A percentile compares a stretch with the other conserved stretches of the same genome.
phyloP scores from a whole-genome alignment of 2,113 vertebrate species.

The Pan troglodytes region DNA sequence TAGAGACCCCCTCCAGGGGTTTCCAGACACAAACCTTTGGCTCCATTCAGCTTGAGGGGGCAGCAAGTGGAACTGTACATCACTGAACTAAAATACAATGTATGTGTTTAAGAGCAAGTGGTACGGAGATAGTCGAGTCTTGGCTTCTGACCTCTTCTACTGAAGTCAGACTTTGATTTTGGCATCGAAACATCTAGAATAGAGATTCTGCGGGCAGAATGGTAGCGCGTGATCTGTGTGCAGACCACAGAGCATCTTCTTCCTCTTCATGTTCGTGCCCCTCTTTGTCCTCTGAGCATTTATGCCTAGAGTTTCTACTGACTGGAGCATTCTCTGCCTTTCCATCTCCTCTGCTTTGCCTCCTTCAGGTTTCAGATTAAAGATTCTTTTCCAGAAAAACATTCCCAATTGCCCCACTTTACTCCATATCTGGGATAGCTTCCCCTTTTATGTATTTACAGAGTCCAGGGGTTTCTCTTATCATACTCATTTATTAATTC shows the following conservation, averaged over 20 bases:
- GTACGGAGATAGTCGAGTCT: background rate
- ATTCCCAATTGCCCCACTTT: background rate
- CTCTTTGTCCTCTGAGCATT: background rate
- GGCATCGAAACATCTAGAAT: background rate
- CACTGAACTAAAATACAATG: background rate
- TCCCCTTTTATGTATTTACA: background rate
- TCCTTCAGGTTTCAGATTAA: background rate
- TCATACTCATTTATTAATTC: background rate
- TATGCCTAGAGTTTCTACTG: background rate
- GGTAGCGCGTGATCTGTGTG: too few species aligned
- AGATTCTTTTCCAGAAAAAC: background rate
- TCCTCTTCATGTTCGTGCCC: background rate
- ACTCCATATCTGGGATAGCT: background rate
- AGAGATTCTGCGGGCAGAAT: background rate
- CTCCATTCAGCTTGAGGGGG: background rate
- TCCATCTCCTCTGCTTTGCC: background rate
- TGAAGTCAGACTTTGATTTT: background rate
- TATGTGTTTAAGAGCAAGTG: background rate
- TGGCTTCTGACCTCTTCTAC: background rate
- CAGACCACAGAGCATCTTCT: background rate
- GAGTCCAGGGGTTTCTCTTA: background rate
- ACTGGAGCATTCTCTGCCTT: background rate
- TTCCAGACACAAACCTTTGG: background rate
- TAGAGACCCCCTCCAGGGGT: background rate
- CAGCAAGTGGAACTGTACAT: background rate